Evolutionary conservation across 2,113 vertebrate species (phyloP).

Genomic region (Cryptomyrus ogoouensis): DNA sequence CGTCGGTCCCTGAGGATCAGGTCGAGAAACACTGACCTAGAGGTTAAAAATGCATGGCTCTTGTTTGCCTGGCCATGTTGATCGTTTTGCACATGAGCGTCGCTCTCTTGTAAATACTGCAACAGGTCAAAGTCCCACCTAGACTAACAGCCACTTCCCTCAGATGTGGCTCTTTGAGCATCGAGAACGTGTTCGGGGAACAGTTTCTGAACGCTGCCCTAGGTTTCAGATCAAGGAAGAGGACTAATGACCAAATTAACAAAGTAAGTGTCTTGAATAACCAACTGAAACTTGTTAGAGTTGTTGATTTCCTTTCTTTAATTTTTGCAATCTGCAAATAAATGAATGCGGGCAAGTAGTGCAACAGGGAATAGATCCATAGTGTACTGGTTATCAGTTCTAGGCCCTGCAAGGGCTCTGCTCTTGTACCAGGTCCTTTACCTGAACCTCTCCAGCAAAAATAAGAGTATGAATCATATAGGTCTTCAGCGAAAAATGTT

Average conservation of each 20-base stretch:
- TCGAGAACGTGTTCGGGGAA: neutral
- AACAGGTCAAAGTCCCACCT: neutral
- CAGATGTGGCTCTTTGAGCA: neutral
- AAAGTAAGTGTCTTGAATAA: neutral
- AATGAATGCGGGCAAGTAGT: neutral
- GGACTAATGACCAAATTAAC: neutral
- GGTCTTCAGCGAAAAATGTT: neutral
- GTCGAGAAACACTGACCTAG: neutral
- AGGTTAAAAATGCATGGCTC: neutral
- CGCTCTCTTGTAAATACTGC: neutral
- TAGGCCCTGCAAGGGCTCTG: neutral
- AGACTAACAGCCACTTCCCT: neutral
- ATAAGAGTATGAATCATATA: neutral
- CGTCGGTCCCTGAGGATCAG: neutral
- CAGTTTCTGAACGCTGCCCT: neutral
- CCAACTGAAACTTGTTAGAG: neutral
- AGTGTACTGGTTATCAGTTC: neutral
- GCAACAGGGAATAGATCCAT: neutral
- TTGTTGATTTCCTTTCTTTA: neutral
- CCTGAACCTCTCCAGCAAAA: neutral
- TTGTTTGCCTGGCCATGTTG: neutral
- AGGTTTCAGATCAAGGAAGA: neutral
- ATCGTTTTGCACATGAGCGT: neutral
- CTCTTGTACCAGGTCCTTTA: neutral
- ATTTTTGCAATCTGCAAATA: neutral